These are phyloP conservation scores for Pyrocephalus nanus DNA, from an alignment of 2,797 vertebrate genomes.

Conservation along the genomic window DNA sequence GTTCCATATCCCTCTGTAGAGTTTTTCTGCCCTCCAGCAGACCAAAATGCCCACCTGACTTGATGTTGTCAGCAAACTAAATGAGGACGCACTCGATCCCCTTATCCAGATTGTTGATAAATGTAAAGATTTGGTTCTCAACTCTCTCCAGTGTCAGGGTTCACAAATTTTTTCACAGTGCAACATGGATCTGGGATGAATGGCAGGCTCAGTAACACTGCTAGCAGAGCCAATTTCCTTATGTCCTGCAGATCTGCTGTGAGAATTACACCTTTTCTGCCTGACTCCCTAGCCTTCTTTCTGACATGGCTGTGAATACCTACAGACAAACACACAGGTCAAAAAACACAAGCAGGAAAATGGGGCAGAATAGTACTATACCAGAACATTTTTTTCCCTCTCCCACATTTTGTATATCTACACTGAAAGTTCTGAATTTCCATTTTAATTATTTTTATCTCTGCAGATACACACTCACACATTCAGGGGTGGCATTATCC, in stretches of 20 bases:
- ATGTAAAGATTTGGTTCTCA: not conserved
- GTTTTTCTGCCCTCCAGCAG: not conserved
- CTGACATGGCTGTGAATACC: not conserved
- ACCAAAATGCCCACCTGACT: not conserved
- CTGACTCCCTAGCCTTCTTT: not conserved
- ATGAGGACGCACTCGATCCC: too few species aligned
- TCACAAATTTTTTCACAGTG: not conserved
- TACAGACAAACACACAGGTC: not conserved
- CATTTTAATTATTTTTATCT: conserved; percentile 22
- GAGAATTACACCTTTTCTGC: not conserved
- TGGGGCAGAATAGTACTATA: not conserved
- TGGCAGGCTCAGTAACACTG: not conserved
- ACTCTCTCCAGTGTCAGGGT: not conserved
- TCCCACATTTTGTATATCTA: not conserved
- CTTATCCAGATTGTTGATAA: not conserved
- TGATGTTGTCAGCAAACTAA: not conserved
- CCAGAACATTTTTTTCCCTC: not conserved
- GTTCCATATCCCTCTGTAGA: not conserved
- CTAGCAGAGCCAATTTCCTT: not conserved
- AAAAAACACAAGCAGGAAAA: not conserved
- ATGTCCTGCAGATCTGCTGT: not conserved
- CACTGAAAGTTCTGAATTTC: not conserved
- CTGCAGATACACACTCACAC: not conserved
- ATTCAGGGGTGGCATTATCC: not conserved
- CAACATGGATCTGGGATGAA: not conserved